Base-by-base conservation (phyloP, 2,888 invertebrate species). In the Sympetrum striolatum region DNA sequence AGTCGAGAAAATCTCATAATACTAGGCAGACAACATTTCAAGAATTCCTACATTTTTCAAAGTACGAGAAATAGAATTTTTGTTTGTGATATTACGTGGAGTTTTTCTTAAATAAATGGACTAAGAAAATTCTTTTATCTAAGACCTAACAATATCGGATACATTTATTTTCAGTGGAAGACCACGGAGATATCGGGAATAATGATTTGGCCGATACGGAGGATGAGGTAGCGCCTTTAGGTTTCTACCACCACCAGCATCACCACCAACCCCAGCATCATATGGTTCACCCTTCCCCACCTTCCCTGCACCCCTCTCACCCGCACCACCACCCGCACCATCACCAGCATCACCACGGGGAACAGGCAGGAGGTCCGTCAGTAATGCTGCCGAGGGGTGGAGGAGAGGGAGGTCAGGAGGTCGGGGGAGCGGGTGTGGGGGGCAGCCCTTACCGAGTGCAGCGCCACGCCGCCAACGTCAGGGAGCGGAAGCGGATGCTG, bases 401-500 rank as follows among this genome's bases (percentile, higher is more conserved):
- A 64, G 93, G 95, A 92, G 94, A 94, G 90, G 93, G 94, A 80
- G 90, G 90, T 64, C 90, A 90, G 90, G 48, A 35, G 73, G 35
- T 60, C 39, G 48, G 44, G 90, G 58, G 64, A 91, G 91, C 35
- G 90, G 91, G 53, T 92, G 92, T 48, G 92, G 92, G 53, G 92
- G 96, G 96, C 1, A 97, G 97, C 8, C 97, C 97, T 8, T 98
- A 98, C 94, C 96, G 98, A 93, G 97, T 98, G 92, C 98, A 98
- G 94, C 95, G 98, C 91, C 98, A 98, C 92, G 98, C 99, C 3
- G 98, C 99, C 91, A 99, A 99, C 94, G 98, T 99, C 92, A 96
- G 99, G 92, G 99, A 99, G 95, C 96, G 99, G 94, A 98, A 98
- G 95, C 96, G 99, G 94, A 99, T 99, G 99, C 97, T 99, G 96